phyloP scores from a whole-genome alignment of 2,113 vertebrate genomes.

The Catharus minimus region DNA sequence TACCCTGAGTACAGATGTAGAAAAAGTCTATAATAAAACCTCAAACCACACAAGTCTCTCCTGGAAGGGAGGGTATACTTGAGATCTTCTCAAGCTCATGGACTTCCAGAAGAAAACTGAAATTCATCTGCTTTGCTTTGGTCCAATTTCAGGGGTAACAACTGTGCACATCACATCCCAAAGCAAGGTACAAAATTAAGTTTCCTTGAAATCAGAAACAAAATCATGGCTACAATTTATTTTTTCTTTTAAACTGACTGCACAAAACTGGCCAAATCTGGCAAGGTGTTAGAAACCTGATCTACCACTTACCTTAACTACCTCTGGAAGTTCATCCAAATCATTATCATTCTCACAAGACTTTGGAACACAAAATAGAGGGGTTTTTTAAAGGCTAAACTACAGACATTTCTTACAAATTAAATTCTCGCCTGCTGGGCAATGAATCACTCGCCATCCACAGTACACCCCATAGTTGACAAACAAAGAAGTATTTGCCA shows the following conservation, averaged over 20 bases:
- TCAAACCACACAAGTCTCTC: neutral
- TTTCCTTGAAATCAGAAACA: neutral
- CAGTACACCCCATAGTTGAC: neutral
- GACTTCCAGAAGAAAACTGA: neutral
- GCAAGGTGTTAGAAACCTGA: neutral
- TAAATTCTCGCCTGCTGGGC: neutral
- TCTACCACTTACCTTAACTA: neutral
- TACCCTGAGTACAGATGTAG: neutral
- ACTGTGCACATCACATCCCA: neutral
- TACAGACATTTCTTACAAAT: neutral
- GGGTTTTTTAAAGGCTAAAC: neutral
- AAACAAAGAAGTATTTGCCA: slow-evolving; percentile 14
- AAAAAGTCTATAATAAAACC: slow-evolving; percentile 1
- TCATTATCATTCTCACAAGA: neutral
- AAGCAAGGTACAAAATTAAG: neutral
- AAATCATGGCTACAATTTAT: neutral
- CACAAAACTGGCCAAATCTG: neutral
- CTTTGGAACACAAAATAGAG: neutral
- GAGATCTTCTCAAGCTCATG: neutral
- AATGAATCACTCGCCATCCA: neutral
- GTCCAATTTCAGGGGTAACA: neutral
- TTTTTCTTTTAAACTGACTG: neutral
- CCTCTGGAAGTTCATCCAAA: neutral
- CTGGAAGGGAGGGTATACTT: neutral
- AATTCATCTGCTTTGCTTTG: neutral